phyloP scores from a whole-genome alignment of 2,797 vertebrate genomes.

The Myotis vivesi region DNA sequence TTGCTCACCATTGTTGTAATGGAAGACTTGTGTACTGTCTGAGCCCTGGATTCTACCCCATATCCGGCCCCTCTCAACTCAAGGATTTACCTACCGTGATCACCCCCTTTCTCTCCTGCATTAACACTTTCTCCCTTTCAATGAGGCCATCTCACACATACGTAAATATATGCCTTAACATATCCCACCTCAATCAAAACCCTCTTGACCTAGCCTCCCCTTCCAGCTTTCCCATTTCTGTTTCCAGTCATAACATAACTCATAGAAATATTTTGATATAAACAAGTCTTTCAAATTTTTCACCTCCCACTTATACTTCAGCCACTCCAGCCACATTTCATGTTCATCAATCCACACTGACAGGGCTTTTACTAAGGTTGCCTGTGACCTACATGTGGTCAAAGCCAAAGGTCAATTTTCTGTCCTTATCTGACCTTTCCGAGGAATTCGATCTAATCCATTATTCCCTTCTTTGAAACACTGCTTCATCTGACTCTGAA shows the following conservation, averaged over 20 bases:
- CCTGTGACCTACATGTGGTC: background rate
- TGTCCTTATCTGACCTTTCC: background rate
- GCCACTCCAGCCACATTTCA: background rate
- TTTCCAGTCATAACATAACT: background rate
- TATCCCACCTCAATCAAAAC: background rate
- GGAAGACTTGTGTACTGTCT: background rate
- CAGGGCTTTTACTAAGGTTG: background rate
- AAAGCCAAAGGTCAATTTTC: background rate
- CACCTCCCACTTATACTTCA: background rate
- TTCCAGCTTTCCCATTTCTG: background rate
- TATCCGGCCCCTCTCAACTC: background rate
- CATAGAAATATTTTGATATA: background rate
- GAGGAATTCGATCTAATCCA: background rate
- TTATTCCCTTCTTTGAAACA: background rate
- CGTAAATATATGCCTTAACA: background rate
- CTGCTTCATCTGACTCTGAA: background rate
- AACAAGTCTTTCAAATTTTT: background rate
- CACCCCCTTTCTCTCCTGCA: background rate
- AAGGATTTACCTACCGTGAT: background rate
- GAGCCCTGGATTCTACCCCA: background rate
- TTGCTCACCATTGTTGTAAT: too few relatives aligned
- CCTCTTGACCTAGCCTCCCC: background rate
- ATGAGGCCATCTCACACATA: background rate
- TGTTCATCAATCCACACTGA: background rate
- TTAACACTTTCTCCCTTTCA: background rate